Evolutionary conservation across 2,888 invertebrate genomes (phyloP).

Genomic region (Chloromyia formosa): DNA sequence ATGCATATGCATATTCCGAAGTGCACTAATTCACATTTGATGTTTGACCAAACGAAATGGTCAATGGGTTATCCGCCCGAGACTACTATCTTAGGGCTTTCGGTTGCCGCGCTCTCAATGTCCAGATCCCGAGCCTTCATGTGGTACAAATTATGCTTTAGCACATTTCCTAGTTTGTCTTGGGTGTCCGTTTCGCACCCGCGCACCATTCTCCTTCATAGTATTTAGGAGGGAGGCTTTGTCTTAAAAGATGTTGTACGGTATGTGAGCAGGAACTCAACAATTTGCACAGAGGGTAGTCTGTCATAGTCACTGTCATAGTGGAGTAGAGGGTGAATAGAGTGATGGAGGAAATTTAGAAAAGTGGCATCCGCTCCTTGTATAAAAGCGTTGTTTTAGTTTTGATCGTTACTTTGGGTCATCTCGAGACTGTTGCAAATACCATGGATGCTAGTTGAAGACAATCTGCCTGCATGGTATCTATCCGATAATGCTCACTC

Average conservation of each 20-base stretch:
- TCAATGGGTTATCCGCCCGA: slow-evolving; percentile 53
- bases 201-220: not conserved
- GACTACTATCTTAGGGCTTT: slow-evolving; percentile 26
- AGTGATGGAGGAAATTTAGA: not conserved
- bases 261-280: slow-evolving; percentile 11
- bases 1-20: slow-evolving; percentile 54
- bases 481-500: not conserved
- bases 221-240: not conserved
- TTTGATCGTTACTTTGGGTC: no score
- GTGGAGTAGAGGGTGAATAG: not conserved
- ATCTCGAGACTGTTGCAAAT: no score
- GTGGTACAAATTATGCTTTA: slow-evolving; percentile 44
- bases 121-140: not conserved
- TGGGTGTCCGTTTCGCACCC: not conserved
- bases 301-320: slow-evolving; percentile 1
- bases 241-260: slow-evolving; percentile 34
- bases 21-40: slow-evolving; percentile 57
- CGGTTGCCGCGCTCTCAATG: slow-evolving; percentile 22
- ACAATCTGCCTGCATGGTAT: not conserved
- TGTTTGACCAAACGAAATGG: slow-evolving; percentile 55
- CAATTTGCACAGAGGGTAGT: slow-evolving; percentile 23
- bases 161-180: slow-evolving; percentile 47
- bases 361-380: no score
- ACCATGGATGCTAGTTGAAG: no score
- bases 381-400: no score